Percentiles rank a stretch among this genome's conserved stretches.
phyloP scores from a whole-genome alignment of 2,888 invertebrate genomes.

The Pandemis cinnamomeana region DNA sequence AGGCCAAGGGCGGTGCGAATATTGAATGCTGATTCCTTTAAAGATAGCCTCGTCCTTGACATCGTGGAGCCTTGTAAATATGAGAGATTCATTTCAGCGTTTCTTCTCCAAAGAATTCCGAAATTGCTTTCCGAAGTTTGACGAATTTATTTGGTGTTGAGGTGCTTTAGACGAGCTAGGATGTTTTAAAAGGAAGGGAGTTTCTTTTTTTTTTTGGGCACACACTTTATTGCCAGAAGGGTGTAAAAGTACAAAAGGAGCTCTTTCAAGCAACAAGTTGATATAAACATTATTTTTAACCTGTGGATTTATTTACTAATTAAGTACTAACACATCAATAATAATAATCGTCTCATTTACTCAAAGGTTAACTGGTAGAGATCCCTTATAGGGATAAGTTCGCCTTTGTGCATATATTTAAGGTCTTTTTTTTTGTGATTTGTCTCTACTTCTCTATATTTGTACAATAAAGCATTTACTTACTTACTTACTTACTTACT shows the following conservation, averaged over 20 bases:
- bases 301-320: no score
- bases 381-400: no score
- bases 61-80: slow-evolving; percentile 9
- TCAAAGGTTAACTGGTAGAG: no score
- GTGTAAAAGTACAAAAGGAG: neutral
- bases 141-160: neutral
- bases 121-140: slow-evolving; percentile 22
- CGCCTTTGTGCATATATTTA: no score
- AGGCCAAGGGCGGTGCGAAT: slow-evolving; percentile 15
- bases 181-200: neutral
- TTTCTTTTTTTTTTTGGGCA: neutral
- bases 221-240: neutral
- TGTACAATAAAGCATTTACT: no score
- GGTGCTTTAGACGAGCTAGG: neutral
- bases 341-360: no score
- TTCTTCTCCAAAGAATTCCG: slow-evolving; percentile 1
- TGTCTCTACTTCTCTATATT: no score
- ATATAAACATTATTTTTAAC: no score
- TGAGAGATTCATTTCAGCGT: slow-evolving; percentile 13
- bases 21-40: slow-evolving; percentile 20
- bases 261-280: neutral
- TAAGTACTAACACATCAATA: no score
- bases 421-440: no score
- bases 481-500: no score
- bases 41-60: slow-evolving; percentile 19